Evolutionary conservation across 2,797 vertebrate species (phyloP).

Genomic region (Sebastes variabilis): DNA sequence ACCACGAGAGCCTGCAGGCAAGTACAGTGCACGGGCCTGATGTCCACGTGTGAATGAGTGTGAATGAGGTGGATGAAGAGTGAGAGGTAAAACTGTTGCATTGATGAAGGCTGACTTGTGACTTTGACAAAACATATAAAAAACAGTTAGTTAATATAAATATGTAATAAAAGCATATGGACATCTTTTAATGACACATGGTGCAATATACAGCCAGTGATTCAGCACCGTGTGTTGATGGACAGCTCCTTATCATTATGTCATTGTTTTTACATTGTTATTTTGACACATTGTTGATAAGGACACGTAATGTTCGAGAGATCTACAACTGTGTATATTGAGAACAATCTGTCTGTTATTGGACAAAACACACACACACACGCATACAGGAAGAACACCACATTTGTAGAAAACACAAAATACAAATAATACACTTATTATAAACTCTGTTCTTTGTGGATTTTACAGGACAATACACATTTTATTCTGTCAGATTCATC

Average conservation of each 20-base stretch:
- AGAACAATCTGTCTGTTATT: background rate
- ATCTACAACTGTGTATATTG: background rate
- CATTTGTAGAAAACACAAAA: background rate
- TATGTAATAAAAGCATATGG: background rate
- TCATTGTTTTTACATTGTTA: background rate
- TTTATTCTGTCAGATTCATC: background rate
- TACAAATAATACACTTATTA: background rate
- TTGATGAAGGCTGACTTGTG: background rate
- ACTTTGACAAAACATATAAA: background rate
- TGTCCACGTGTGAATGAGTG: constrained; percentile 16
- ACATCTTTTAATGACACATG: background rate
- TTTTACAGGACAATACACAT: background rate
- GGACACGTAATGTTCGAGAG: background rate
- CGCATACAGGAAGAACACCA: background rate
- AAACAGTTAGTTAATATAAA: background rate
- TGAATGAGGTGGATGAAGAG: background rate
- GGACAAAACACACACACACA: background rate
- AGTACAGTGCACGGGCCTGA: background rate
- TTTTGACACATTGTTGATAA: background rate
- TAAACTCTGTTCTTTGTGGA: background rate
- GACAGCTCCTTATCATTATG: background rate
- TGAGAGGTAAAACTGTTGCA: constrained; percentile 10
- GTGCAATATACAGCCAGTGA: background rate
- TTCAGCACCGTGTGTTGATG: background rate
- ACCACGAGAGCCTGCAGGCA: constrained; percentile 14